A percentile compares a stretch with the other conserved stretches of the same genome.
Evolutionary conservation across 2,888 invertebrate species (phyloP).

Genomic region (Nomada fucata): DNA sequence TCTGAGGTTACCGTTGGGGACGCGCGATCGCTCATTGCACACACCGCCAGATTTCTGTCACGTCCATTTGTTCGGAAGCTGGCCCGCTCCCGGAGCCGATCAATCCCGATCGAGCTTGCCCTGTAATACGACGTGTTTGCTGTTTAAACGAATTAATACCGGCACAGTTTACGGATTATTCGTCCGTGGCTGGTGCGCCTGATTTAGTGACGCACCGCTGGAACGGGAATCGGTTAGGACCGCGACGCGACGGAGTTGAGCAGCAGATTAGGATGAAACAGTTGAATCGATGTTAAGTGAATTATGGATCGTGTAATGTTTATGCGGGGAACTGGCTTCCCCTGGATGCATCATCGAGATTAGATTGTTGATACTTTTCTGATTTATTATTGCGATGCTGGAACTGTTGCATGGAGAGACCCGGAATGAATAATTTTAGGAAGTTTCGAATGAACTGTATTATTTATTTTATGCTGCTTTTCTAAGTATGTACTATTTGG

Average conservation of each 20-base stretch:
- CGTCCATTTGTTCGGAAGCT: slow-evolving; percentile 60
- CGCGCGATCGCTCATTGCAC: slow-evolving; percentile 70
- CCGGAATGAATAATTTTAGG: too few species aligned
- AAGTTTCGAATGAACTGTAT: too few species aligned
- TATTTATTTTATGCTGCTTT: too few species aligned
- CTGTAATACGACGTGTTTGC: slow-evolving; percentile 39
- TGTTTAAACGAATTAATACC: slow-evolving; percentile 49
- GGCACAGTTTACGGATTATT: slow-evolving; percentile 25
- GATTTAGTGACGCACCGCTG: slow-evolving; percentile 26
- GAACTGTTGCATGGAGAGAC: too few species aligned
- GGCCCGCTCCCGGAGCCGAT: slow-evolving; percentile 38
- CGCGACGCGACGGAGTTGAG: neutral
- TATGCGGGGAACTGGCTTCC: too few species aligned
- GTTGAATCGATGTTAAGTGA: neutral
- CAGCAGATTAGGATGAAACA: slow-evolving; percentile 12
- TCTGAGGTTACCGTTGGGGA: slow-evolving; percentile 70
- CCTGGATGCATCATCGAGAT: too few species aligned
- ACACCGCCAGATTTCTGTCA: slow-evolving; percentile 69
- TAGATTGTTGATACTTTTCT: too few species aligned
- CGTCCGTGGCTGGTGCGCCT: slow-evolving; percentile 38
- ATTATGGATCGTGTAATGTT: neutral
- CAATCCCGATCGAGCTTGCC: slow-evolving; percentile 31
- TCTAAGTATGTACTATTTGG: too few species aligned
- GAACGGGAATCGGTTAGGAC: slow-evolving; percentile 36
- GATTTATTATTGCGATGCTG: too few species aligned